Evolutionary conservation across 2,113 vertebrate species (phyloP).

Genomic region (Protomyctophum bolini): DNA sequence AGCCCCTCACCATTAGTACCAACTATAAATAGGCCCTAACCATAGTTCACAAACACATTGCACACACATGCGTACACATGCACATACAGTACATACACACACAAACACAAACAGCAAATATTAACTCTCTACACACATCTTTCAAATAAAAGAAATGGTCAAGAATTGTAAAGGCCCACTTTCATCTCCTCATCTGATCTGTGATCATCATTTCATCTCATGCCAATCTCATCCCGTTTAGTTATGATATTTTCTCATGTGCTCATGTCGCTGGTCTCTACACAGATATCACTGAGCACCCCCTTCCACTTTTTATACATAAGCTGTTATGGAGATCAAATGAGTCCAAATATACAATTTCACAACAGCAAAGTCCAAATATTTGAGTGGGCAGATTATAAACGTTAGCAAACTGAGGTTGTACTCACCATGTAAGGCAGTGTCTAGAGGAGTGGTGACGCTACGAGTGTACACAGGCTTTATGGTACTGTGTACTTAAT

Average conservation of each 20-base stretch:
- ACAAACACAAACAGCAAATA: conserved; percentile 14
- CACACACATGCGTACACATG: neutral
- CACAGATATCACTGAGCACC: neutral
- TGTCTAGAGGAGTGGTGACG: conserved; percentile 19
- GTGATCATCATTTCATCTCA: neutral
- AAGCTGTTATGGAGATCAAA: neutral
- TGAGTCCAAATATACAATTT: conserved; percentile 9
- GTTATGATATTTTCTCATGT: neutral
- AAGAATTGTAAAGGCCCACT: too few relatives aligned
- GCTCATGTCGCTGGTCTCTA: neutral
- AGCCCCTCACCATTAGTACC: conserved; percentile 62
- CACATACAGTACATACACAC: conserved; percentile 6
- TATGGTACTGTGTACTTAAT: conserved; percentile 7
- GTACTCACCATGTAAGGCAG: conserved; percentile 39
- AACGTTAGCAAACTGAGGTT: neutral
- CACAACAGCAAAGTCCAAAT: neutral
- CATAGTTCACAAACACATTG: conserved; percentile 33
- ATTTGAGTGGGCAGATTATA: neutral
- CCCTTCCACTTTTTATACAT: neutral
- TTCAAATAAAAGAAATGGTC: too few relatives aligned
- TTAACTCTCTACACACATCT: neutral
- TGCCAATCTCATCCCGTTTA: neutral
- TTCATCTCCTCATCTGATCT: too few relatives aligned
- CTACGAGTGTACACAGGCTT: conserved; percentile 18
- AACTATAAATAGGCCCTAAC: conserved; percentile 69